Evolutionary conservation across 2,113 vertebrate species (phyloP), one percentile per base, ranked within the genome.

Genomic region (Saimiri boliviensis): DNA sequence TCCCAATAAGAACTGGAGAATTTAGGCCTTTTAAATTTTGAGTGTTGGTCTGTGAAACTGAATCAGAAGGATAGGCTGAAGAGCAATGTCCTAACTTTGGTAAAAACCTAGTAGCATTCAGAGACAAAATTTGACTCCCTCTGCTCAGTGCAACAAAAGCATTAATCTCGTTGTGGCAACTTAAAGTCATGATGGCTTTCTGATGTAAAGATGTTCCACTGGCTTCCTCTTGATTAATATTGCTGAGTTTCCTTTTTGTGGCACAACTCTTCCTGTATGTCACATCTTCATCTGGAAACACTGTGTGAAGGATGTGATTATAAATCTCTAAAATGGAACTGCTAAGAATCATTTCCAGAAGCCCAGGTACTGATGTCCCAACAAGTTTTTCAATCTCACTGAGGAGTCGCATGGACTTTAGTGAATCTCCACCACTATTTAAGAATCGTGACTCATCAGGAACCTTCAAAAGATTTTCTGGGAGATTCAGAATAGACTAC

Each of bases 391-490:
- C 98, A 97, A 99, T 97, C 98, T 99, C 99, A 92, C 98, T 99
- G 37, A 97, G 98, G 73, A 99, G 98, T 49, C 92, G 98, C 19
- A 99, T 77, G 0, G 99, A 99, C 97, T 99, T 99, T 40, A 99
- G 97, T 88, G 99, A 99, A 95, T 99, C 99, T 86, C 99, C 99
- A 66, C 99, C 99, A 45, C 99, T 99, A 79, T 98, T 98, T 90
- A 99, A 97, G 98, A 99, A 99, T 40, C 98, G 86, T 0, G 99
- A 99, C 17, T 99, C 98, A 70, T 98, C 98, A 6, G 98, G 93
- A 86, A 99, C 89, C 76, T 89, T 60, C 3, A 60, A 6, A 1
- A 93, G 88, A 63, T 99, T 99, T 97, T 91, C 98, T 3, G 98
- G 93, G 23, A 99, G 98, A 96, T 98, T 98, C 0, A 99, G 98